Conservation (phyloP, 1,140 invertebrate genomes). For the Cryptotermes secundus region DNA sequence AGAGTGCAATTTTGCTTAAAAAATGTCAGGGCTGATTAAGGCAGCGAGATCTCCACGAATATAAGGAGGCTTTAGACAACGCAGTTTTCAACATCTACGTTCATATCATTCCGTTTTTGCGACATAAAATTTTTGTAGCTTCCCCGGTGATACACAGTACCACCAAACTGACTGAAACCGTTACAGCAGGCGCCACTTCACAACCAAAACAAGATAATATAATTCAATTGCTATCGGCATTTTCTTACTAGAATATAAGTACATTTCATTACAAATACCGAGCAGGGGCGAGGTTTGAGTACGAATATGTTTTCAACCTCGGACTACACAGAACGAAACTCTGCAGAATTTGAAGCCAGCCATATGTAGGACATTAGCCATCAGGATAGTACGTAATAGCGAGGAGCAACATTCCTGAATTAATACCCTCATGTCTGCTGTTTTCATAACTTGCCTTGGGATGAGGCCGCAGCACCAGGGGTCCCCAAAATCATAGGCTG, state of each 20-base stretch:
- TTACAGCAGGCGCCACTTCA: not conserved
- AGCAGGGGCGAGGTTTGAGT: too few relatives aligned
- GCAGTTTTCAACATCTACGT: too few relatives aligned
- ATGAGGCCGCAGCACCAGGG: not conserved
- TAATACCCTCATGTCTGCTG: not conserved
- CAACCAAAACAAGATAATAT: not conserved
- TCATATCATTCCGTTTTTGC: too few relatives aligned
- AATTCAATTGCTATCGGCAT: not conserved
- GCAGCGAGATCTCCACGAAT: too few relatives aligned
- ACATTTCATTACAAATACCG: too few relatives aligned
- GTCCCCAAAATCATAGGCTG: not conserved
- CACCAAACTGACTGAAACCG: too few relatives aligned
- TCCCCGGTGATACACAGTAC: too few relatives aligned
- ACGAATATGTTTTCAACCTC: not conserved
- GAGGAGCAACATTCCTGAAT: not conserved
- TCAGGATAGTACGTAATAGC: not conserved
- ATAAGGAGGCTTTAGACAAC: too few relatives aligned
- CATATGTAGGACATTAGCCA: not conserved
- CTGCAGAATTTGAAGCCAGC: not conserved
- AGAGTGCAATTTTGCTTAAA: too few relatives aligned
- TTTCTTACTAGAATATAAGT: too few relatives aligned
- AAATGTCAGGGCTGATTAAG: too few relatives aligned
- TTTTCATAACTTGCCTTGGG: not conserved
- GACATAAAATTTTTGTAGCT: too few relatives aligned
- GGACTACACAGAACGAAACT: not conserved